These are phyloP conservation scores for Chitala chitala DNA, from an alignment of 2,113 vertebrate genomes.

Conservation along the genomic window DNA sequence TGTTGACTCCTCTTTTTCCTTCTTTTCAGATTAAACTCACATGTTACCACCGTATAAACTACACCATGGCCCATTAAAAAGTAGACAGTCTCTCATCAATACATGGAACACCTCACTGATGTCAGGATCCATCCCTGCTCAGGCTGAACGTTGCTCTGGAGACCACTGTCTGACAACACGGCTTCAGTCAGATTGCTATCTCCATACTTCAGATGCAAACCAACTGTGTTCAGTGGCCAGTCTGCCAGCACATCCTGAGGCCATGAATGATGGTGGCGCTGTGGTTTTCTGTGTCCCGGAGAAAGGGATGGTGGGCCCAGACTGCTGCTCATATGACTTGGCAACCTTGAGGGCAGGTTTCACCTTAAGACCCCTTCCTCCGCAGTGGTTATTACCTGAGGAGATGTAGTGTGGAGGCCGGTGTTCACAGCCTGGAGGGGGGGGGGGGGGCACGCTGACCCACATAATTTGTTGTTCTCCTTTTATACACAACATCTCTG, in stretches of 20 bases:
- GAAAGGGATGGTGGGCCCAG: too few species aligned
- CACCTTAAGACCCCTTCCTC: background rate
- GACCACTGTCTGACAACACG: background rate
- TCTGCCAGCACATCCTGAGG: background rate
- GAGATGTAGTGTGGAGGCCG: background rate
- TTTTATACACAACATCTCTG: conserved; percentile 2
- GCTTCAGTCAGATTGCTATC: background rate
- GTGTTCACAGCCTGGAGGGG: background rate
- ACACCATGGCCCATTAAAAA: too few species aligned
- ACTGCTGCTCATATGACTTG: background rate
- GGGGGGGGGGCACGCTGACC: background rate
- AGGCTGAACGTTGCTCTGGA: background rate
- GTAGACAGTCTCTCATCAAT: background rate
- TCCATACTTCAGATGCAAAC: too few species aligned
- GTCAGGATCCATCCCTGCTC: background rate
- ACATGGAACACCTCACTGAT: background rate
- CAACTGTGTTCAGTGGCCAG: too few species aligned
- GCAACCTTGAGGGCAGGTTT: background rate
- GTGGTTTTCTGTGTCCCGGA: background rate
- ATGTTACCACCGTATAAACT: too few species aligned
- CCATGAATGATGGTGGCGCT: background rate
- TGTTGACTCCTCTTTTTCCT: too few species aligned
- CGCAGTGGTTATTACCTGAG: background rate
- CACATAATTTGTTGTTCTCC: background rate
- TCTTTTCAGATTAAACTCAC: too few species aligned